Percentiles rank a stretch among this genome's conserved stretches.
phyloP scores from a whole-genome alignment of 1,140 invertebrate genomes.

The Drosophila athabasca region DNA sequence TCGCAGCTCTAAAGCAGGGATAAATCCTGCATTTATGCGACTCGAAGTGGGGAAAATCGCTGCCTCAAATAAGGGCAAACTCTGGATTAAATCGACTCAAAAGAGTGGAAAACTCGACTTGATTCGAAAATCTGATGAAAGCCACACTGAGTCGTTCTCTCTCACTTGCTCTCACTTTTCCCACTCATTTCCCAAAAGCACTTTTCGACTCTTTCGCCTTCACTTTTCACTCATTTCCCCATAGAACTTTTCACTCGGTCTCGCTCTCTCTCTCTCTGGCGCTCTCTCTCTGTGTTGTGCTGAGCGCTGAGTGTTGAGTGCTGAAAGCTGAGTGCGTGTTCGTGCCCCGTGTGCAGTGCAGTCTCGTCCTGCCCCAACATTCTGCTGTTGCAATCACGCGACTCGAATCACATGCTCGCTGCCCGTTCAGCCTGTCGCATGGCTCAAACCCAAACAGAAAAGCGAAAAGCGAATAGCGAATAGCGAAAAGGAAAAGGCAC shows the following conservation, averaged over 20 bases:
- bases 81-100: neutral
- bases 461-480: neutral
- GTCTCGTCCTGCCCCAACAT: conserved; percentile 52
- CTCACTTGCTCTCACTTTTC: conserved; percentile 2
- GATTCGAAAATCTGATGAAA: too few species aligned
- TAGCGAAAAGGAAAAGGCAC: neutral
- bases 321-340: conserved; percentile 1
- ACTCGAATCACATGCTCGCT: conserved; percentile 68
- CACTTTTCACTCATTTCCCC: conserved; percentile 8
- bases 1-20: too few species aligned
- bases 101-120: too few species aligned
- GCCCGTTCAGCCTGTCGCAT: conserved; percentile 69
- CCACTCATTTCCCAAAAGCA: neutral
- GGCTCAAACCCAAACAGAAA: conserved; percentile 8
- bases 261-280: neutral
- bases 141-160: neutral
- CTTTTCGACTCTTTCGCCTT: neutral
- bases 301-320: too few species aligned
- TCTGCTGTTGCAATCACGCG: conserved; percentile 23
- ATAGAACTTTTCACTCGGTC: conserved; percentile 31
- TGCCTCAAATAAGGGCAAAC: too few species aligned
- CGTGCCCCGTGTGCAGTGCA: conserved; percentile 53
- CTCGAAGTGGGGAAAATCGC: neutral
- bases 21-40: conserved; percentile 5
- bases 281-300: too few species aligned